Evolutionary conservation across 1,140 invertebrate species (phyloP).

Genomic region (Drosophila kepulauana): DNA sequence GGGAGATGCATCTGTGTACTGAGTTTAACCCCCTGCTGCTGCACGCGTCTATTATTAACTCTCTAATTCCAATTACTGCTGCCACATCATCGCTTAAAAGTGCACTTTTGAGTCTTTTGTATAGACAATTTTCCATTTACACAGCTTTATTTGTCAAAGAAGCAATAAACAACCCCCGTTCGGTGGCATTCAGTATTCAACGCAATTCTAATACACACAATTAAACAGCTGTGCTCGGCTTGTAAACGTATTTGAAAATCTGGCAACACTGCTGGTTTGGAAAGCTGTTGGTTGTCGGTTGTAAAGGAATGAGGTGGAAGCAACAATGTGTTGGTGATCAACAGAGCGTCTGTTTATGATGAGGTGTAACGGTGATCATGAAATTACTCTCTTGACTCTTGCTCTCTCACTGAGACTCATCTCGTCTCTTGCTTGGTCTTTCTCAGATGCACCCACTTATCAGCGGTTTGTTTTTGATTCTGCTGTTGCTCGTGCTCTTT

Average conservation of each 20-base stretch:
- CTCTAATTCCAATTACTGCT: constrained; percentile 22
- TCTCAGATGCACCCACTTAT: constrained; percentile 69
- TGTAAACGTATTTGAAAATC: constrained; percentile 33
- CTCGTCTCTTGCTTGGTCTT: constrained; percentile 28
- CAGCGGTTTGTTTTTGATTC: constrained; percentile 45
- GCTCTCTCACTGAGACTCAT: constrained; percentile 28
- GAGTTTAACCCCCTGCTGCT: constrained; percentile 4
- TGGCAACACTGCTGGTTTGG: constrained; percentile 50
- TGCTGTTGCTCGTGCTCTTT: constrained; percentile 31
- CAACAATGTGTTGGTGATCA: constrained; percentile 12
- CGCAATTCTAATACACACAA: not conserved
- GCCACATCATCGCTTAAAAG: constrained; percentile 6
- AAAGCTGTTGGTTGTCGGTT: constrained; percentile 37
- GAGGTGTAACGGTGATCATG: constrained; percentile 13
- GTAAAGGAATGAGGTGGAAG: constrained; percentile 20
- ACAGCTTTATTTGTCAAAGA: constrained; percentile 32
- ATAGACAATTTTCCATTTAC: constrained; percentile 22
- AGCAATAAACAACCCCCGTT: not conserved
- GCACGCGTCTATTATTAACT: constrained; percentile 64
- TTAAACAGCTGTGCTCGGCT: constrained; percentile 52
- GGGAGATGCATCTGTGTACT: constrained; percentile 11
- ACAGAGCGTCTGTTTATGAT: not conserved
- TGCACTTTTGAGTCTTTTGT: constrained; percentile 2
- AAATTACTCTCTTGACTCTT: constrained; percentile 16
- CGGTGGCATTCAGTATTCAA: too few species aligned